Conservation (phyloP, 2,113 vertebrate species). For the Rutilus rutilus region DNA sequence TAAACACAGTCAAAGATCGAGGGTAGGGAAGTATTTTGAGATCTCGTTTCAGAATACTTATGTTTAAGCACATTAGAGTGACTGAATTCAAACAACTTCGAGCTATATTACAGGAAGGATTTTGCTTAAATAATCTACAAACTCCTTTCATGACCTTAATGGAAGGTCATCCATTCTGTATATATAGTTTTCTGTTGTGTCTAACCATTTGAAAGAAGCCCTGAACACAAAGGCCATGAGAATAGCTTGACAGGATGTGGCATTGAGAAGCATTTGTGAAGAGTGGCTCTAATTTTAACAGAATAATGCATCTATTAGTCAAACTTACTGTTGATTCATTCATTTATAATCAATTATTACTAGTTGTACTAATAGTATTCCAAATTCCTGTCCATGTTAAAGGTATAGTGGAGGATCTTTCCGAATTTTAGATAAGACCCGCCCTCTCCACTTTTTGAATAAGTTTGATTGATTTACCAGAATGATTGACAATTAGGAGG, state of each 20-base stretch:
- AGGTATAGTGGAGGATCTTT: too few relatives aligned
- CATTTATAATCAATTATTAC: background rate
- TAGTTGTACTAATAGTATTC: background rate
- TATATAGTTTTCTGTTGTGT: constrained; percentile 18
- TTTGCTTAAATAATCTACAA: constrained; percentile 1
- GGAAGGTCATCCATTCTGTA: constrained; percentile 1
- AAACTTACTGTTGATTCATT: background rate
- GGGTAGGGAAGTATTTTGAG: background rate
- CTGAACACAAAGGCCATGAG: constrained; percentile 6
- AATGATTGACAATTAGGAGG: too few relatives aligned
- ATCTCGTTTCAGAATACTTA: constrained; percentile 5
- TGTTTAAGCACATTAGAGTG: background rate
- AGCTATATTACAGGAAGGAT: background rate
- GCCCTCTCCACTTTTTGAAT: too few relatives aligned
- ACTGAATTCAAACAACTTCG: background rate
- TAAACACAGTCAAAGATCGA: background rate
- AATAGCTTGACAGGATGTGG: constrained; percentile 25
- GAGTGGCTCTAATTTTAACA: background rate
- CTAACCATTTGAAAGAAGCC: background rate
- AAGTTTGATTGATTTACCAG: too few relatives aligned
- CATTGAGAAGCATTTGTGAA: background rate
- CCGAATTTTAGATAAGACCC: too few relatives aligned
- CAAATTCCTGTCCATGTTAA: background rate
- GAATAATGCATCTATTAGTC: constrained; percentile 42
- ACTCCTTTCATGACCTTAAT: constrained; percentile 9